phyloP scores from a whole-genome alignment of 2,113 vertebrate species.

The Hemiscyllium ocellatum region DNA sequence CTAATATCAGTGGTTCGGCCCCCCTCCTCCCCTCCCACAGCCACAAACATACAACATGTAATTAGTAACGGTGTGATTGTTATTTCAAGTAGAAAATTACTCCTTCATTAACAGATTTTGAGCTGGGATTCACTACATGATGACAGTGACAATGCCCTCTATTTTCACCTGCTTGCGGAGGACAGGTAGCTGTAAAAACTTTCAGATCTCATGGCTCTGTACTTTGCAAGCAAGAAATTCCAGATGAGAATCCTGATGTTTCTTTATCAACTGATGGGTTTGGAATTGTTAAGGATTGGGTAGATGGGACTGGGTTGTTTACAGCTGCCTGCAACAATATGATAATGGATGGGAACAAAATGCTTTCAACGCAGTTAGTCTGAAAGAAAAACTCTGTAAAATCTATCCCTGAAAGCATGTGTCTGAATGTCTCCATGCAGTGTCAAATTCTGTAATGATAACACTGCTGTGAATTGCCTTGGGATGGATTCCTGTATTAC shows the following conservation, averaged over 20 bases:
- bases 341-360: background rate
- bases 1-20: background rate
- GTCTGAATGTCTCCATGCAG: background rate
- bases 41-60: background rate
- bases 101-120: constrained; percentile 17
- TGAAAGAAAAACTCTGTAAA: background rate
- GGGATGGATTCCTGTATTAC: background rate
- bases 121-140: background rate
- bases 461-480: background rate
- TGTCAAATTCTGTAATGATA: background rate
- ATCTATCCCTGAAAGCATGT: background rate
- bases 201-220: background rate
- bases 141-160: background rate
- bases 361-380: background rate
- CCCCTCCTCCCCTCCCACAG: background rate
- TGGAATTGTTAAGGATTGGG: background rate
- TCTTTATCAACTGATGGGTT: background rate
- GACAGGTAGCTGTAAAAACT: background rate
- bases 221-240: background rate
- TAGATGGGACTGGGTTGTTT: background rate
- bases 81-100: constrained; percentile 14
- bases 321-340: background rate
- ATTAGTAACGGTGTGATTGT: background rate
- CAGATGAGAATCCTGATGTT: background rate
- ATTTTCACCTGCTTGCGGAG: background rate